phyloP scores from a whole-genome alignment of 2,797 vertebrate species.

The Sorex maritimensis region DNA sequence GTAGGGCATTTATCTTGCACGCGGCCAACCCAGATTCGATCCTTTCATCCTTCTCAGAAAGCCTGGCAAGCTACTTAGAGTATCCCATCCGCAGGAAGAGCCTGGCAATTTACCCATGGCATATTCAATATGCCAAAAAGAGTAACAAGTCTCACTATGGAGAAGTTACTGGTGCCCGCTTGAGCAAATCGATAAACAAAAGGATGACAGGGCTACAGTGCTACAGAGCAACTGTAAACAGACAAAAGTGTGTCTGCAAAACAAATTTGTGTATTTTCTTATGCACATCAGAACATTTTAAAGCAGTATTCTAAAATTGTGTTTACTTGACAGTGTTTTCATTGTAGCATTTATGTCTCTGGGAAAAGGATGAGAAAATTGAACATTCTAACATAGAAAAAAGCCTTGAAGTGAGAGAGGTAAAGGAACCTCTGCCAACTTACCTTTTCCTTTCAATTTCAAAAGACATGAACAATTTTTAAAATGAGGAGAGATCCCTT shows the following conservation, averaged over 20 bases:
- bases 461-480: neutral
- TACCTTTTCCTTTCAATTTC: neutral
- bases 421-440: neutral
- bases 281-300: slow-evolving; percentile 9
- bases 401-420: neutral
- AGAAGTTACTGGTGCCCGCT: too few relatives aligned
- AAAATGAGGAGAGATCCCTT: neutral
- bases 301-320: neutral
- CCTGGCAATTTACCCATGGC: too few relatives aligned
- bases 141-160: too few relatives aligned
- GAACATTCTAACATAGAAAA: slow-evolving; percentile 28
- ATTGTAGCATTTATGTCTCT: slow-evolving; percentile 21
- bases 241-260: neutral
- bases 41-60: too few relatives aligned
- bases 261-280: slow-evolving; percentile 33
- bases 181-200: too few relatives aligned
- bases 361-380: slow-evolving; percentile 22
- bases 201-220: too few relatives aligned
- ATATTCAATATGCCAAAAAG: too few relatives aligned
- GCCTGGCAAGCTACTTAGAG: too few relatives aligned
- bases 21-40: too few relatives aligned
- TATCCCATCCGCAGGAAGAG: too few relatives aligned
- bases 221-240: neutral
- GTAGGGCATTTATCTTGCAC: too few relatives aligned
- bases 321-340: slow-evolving; percentile 15